A percentile compares a stretch with the other conserved stretches of the same genome.
Evolutionary conservation across 2,113 vertebrate species (phyloP).

Genomic region (Toxotes chatareus): DNA sequence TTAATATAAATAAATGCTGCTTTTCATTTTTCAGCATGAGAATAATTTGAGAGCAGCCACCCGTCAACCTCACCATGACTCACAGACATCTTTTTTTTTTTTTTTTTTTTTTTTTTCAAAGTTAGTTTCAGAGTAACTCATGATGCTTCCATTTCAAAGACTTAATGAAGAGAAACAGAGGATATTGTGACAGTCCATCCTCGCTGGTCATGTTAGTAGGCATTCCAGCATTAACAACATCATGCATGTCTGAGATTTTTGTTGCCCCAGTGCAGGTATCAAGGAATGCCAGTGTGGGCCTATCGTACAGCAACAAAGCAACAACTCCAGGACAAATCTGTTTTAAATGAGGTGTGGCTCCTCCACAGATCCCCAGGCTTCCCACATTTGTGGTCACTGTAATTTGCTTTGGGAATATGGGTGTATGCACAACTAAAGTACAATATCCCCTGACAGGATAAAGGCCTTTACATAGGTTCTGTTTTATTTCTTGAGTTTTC

Average conservation of each 20-base stretch:
- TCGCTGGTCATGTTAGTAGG: not conserved
- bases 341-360: not conserved
- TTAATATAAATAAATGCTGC: slow-evolving; percentile 1
- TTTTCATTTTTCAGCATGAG: not conserved
- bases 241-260: not conserved
- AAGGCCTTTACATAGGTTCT: not conserved
- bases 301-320: no score
- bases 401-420: not conserved
- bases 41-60: not conserved
- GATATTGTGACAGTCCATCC: not conserved
- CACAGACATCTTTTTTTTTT: not conserved
- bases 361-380: not conserved
- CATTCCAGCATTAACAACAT: not conserved
- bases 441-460: not conserved
- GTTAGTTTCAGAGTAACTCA: not conserved
- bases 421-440: not conserved
- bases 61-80: not conserved
- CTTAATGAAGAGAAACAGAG: not conserved
- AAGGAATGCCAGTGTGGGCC: not conserved
- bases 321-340: not conserved
- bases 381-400: not conserved
- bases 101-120: not conserved
- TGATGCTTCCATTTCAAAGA: no score
- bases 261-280: not conserved
- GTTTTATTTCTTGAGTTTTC: not conserved